These are phyloP conservation scores for Lasiurus borealis DNA, from an alignment of 2,113 vertebrate genomes.

Conservation along the genomic window DNA sequence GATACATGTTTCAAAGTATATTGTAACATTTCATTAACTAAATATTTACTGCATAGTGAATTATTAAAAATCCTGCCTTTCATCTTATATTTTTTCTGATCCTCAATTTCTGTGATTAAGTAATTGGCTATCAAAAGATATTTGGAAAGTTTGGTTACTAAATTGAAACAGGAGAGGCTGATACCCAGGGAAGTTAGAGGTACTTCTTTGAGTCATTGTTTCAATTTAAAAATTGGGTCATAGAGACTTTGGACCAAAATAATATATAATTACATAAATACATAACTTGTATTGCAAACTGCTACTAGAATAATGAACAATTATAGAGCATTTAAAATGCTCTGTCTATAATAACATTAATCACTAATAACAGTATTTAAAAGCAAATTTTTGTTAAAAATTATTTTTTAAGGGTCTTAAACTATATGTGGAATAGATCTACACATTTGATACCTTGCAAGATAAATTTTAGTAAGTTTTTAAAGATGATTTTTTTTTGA, in stretches of 20 bases:
- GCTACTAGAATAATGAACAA: background rate
- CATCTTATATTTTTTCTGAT: background rate
- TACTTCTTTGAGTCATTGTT: slow-evolving; percentile 35
- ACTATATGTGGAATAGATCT: background rate
- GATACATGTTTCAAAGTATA: background rate
- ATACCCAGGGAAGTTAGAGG: background rate
- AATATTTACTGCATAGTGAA: background rate
- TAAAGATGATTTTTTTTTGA: slow-evolving; percentile 38
- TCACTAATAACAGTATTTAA: slow-evolving; percentile 56
- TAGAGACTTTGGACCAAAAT: slow-evolving; percentile 50
- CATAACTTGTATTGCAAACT: slow-evolving; percentile 17
- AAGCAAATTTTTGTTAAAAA: slow-evolving; percentile 43
- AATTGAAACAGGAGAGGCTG: slow-evolving; percentile 35
- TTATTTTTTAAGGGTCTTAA: slow-evolving; percentile 30
- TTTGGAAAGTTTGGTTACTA: slow-evolving; percentile 19
- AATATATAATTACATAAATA: background rate
- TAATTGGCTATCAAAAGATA: slow-evolving; percentile 50
- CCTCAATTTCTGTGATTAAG: slow-evolving; percentile 23
- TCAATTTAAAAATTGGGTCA: slow-evolving; percentile 53
- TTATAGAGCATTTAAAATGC: background rate
- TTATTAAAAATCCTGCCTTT: slow-evolving; percentile 62
- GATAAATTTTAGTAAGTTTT: slow-evolving; percentile 22
- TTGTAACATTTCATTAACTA: slow-evolving; percentile 43
- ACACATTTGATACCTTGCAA: background rate
- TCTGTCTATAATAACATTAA: background rate